These are phyloP conservation scores for Sebastes aleutianus DNA, from an alignment of 2,797 vertebrate genomes.

Conservation along the genomic window DNA sequence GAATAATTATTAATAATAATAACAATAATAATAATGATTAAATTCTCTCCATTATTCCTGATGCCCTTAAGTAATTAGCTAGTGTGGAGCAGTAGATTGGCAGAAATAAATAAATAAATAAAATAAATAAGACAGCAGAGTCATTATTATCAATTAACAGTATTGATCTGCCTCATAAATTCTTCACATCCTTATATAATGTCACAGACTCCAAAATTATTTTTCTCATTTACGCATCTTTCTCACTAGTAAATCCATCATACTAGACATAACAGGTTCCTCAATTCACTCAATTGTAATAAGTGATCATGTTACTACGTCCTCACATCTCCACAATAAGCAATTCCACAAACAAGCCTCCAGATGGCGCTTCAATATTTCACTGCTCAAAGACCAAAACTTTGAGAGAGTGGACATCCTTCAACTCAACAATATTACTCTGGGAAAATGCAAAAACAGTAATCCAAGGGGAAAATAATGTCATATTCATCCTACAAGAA, in stretches of 20 bases:
- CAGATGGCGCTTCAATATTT: background rate
- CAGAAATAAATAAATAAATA: too few species aligned
- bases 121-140: too few species aligned
- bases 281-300: background rate
- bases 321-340: background rate
- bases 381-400: background rate
- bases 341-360: background rate
- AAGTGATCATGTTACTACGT: background rate
- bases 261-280: background rate
- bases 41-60: too few species aligned
- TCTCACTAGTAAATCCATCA: background rate
- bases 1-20: too few species aligned
- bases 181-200: too few species aligned
- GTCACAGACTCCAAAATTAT: background rate
- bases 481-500: background rate
- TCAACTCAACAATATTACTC: background rate
- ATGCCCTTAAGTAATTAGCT: too few species aligned
- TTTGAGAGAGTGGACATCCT: background rate
- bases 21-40: too few species aligned
- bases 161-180: too few species aligned
- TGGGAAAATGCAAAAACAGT: background rate
- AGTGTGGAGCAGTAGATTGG: too few species aligned
- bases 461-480: background rate
- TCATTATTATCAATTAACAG: too few species aligned
- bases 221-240: background rate